Conservation (phyloP, 2,888 invertebrate genomes). For the Pristionchus mayeri region DNA sequence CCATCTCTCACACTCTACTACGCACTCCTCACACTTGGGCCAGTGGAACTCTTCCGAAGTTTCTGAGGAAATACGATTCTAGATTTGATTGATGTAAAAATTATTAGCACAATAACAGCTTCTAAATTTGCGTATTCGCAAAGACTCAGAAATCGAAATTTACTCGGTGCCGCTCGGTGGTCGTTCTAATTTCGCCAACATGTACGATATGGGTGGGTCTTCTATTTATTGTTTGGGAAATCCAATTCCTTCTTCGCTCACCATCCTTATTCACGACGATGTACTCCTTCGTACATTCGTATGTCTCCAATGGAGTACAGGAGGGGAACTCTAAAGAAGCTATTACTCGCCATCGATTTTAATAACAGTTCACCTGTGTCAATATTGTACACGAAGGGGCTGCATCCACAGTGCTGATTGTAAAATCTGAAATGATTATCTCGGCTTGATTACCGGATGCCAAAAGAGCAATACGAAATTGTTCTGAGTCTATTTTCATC, state of each 20-base stretch:
- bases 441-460: no score
- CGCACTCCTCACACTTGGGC: constrained; percentile 57
- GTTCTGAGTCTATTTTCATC: no score
- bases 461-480: no score
- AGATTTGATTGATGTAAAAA: no score
- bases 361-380: constrained; percentile 13
- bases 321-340: constrained; percentile 31
- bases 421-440: constrained; percentile 40
- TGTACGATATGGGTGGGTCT: no score
- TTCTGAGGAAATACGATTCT: not conserved
- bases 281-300: constrained; percentile 42
- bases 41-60: constrained; percentile 49
- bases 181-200: no score
- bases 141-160: no score
- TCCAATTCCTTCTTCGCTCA: no score
- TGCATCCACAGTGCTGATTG: constrained; percentile 43
- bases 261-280: constrained; percentile 44
- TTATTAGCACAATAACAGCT: no score
- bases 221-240: no score
- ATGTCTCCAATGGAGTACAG: constrained; percentile 47
- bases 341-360: not conserved
- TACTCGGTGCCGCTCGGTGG: no score
- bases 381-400: constrained; percentile 50
- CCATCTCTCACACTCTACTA: constrained; percentile 62
- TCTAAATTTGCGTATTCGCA: no score